phyloP scores from a whole-genome alignment of 37 sponge, comb jelly and placozoan genomes.

The Aphrocallistes beatrix region DNA sequence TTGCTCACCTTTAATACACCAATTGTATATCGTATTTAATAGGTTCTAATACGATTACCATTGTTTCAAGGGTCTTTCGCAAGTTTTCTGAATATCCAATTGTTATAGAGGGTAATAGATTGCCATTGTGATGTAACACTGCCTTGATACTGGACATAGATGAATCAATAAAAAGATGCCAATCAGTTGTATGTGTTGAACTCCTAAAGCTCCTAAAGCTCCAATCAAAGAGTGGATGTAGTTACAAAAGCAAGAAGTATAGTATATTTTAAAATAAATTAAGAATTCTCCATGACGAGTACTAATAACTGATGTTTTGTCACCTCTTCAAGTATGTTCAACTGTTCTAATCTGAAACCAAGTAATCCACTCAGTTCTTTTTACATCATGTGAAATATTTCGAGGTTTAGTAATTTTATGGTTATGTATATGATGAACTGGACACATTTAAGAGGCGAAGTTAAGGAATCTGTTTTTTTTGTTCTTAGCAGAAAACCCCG shows the following conservation, averaged over 20 bases:
- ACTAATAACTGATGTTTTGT: background rate
- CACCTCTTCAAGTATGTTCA: background rate
- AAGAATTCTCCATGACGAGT: background rate
- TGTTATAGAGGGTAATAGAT: background rate
- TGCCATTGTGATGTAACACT: conserved; percentile 23
- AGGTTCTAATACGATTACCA: background rate
- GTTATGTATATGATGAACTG: background rate
- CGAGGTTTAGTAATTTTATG: background rate
- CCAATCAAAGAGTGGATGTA: background rate
- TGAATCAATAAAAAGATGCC: conserved; percentile 15
- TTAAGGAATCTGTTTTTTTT: background rate
- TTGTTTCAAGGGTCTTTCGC: background rate
- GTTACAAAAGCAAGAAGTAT: background rate
- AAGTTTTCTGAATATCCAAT: conserved; percentile 20
- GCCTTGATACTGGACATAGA: background rate
- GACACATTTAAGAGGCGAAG: background rate
- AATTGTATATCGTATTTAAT: conserved; percentile 4
- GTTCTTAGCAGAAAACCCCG: background rate
- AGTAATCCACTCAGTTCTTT: background rate
- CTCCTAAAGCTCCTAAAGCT: background rate
- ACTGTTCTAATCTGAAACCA: background rate
- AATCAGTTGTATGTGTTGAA: background rate
- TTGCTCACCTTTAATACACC: background rate
- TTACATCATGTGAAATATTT: background rate
- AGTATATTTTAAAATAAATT: too few species aligned